Evolutionary conservation across 2,113 vertebrate genomes (phyloP).

Genomic region (Recurvirostra avosetta): DNA sequence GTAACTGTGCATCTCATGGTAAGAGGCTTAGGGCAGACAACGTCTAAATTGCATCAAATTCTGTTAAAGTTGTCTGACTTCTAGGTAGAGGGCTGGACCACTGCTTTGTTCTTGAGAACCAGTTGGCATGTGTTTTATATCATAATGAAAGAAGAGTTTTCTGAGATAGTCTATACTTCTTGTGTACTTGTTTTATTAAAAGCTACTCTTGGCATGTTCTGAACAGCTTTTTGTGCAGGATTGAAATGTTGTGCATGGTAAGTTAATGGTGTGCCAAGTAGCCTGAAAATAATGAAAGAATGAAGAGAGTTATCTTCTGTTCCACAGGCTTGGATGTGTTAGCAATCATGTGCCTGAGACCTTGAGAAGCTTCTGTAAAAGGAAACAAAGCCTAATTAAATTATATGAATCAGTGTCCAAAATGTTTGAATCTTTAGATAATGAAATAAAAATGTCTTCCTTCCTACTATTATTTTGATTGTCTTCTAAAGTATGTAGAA

Average conservation of each 20-base stretch:
- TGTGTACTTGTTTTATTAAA: background rate
- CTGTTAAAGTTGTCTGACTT: background rate
- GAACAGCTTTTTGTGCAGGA: background rate
- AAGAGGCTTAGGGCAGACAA: background rate
- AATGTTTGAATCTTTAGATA: background rate
- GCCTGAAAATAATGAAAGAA: background rate
- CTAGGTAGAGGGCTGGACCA: background rate
- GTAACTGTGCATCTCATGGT: background rate
- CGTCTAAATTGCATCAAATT: background rate
- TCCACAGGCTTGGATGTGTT: background rate
- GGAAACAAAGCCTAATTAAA: background rate
- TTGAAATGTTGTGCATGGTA: background rate
- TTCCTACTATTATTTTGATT: background rate
- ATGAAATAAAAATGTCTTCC: background rate
- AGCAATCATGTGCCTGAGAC: background rate
- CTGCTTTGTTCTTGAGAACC: background rate
- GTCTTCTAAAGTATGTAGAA: background rate
- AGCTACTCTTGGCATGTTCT: background rate
- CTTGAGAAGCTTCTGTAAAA: background rate
- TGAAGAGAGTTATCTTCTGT: background rate
- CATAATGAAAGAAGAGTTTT: background rate
- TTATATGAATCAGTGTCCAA: background rate
- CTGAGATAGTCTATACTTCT: background rate
- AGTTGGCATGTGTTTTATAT: background rate
- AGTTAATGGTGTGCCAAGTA: slow-evolving; percentile 14